A percentile compares a stretch with the other conserved stretches of the same genome.
phyloP scores from a whole-genome alignment of 1,140 invertebrate species.

The Drosophila ironensis region DNA sequence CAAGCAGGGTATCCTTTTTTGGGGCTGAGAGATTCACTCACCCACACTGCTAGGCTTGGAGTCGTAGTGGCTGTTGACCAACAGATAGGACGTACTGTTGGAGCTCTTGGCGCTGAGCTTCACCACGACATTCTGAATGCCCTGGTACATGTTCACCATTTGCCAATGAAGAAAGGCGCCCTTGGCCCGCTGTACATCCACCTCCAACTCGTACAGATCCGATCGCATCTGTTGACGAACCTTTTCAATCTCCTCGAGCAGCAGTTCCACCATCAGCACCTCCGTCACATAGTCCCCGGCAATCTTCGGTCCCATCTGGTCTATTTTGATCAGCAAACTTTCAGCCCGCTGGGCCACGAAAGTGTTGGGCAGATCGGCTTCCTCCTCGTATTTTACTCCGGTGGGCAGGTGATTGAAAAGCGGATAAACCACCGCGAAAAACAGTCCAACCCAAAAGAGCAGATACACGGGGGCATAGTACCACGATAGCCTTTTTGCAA shows the following conservation, averaged over 20 bases:
- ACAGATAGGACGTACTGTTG: conserved; percentile 83
- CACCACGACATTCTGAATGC: conserved; percentile 90
- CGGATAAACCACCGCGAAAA: conserved; percentile 58
- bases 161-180: conserved; percentile 90
- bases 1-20: no score
- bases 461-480: conserved; percentile 65
- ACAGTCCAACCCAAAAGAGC: conserved; percentile 64
- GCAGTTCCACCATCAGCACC: conserved; percentile 84
- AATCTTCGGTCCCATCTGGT: conserved; percentile 87
- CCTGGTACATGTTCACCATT: conserved; percentile 88
- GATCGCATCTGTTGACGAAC: conserved; percentile 35
- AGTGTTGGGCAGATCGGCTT: conserved; percentile 24
- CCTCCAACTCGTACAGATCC: conserved; percentile 63
- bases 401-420: conserved; percentile 58
- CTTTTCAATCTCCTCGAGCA: conserved; percentile 80
- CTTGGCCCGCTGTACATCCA: conserved; percentile 83
- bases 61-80: conserved; percentile 98
- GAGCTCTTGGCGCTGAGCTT: conserved; percentile 85
- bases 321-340: conserved; percentile 85
- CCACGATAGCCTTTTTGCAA: conserved; percentile 45
- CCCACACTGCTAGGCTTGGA: conserved; percentile 90
- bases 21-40: neutral
- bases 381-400: conserved; percentile 48
- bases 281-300: conserved; percentile 87
- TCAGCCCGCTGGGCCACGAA: conserved; percentile 74